Base-by-base conservation (phyloP, 2,797 vertebrate genomes). In the Myripristis murdjan region DNA sequence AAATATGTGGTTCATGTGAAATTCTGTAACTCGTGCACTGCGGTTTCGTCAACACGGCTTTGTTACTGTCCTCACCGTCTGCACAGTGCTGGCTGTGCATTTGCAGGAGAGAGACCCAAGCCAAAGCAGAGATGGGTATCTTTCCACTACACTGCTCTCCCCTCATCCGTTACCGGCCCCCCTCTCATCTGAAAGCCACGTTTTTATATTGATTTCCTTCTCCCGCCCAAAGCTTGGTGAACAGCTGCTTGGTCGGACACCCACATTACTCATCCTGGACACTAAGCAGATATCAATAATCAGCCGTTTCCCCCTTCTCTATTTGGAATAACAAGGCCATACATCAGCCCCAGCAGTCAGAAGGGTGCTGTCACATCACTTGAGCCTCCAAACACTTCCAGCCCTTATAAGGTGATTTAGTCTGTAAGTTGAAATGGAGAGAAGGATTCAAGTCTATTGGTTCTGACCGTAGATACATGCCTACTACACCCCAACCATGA, bases 201-300 rank as follows among this genome's bases (percentile, higher is more conserved):
- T 82, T 77, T 88, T 72, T 33, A 69, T 77, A 88, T 92, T 73
- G 91, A 93, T 91, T 90, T 75, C 28, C 18, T 53, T 76, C 71
- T 84, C 80, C 85, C 86, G 87, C 81, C 86, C 79, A 84, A 81
- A 57, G 75, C 79, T 65, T 72, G 70, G 83, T 41, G 84, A 89
- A 90, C 85, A 84, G 77, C 86, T 84, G 88, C 77, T 75, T 44
- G 49, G 41, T 62, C 15, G 54, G 77, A 85, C 80, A 61, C 75
- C 66, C 54, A 1, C 78, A 89, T 89, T 88, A 85, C 73, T 92
- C 89, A 84, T 39, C 46, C 55, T 16, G 58, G 79, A 89, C 89
- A 82, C 77, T 86, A 73, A 83, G 59, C 87, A 86, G 86, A 88
- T 91, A 88, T 91, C 84, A 85, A 91, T 87, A 87, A 91, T 83